Conservation (phyloP, 2,113 vertebrate species). For the Entelurus aequoreus region DNA sequence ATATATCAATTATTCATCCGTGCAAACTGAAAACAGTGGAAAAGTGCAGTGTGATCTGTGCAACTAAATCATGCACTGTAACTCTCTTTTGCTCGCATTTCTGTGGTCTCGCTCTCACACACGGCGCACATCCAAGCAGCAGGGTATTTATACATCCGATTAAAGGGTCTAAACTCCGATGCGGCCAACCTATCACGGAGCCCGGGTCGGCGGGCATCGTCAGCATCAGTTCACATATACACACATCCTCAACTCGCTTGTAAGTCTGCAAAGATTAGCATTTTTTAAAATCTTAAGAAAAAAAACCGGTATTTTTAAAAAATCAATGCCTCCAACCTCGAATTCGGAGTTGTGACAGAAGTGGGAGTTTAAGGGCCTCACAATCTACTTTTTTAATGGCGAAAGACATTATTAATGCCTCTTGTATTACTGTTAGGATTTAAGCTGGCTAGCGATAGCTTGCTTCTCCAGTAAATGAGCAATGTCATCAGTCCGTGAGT, state of each 20-base stretch:
- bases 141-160: conserved; percentile 45
- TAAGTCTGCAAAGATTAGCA: not conserved
- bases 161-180: conserved; percentile 50
- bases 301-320: not conserved
- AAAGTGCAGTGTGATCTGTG: not conserved
- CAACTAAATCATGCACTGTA: not conserved
- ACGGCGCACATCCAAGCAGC: conserved; percentile 10
- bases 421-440: too few relatives aligned
- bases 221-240: conserved; percentile 9
- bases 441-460: too few relatives aligned
- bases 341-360: too few relatives aligned
- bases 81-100: not conserved
- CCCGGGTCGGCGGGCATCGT: conserved; percentile 15
- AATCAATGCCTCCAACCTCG: too few relatives aligned
- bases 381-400: too few relatives aligned
- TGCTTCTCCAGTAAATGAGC: too few relatives aligned
- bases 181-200: conserved; percentile 28
- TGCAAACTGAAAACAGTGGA: too few relatives aligned
- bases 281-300: not conserved
- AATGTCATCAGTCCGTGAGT: too few relatives aligned
- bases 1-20: conserved; percentile 1
- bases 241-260: conserved; percentile 6
- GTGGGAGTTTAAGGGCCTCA: too few relatives aligned
- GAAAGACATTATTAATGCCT: too few relatives aligned
- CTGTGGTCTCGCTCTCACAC: not conserved